Conservation (phyloP, 2,888 invertebrate genomes). For the Macrosoma leucophasiata region DNA sequence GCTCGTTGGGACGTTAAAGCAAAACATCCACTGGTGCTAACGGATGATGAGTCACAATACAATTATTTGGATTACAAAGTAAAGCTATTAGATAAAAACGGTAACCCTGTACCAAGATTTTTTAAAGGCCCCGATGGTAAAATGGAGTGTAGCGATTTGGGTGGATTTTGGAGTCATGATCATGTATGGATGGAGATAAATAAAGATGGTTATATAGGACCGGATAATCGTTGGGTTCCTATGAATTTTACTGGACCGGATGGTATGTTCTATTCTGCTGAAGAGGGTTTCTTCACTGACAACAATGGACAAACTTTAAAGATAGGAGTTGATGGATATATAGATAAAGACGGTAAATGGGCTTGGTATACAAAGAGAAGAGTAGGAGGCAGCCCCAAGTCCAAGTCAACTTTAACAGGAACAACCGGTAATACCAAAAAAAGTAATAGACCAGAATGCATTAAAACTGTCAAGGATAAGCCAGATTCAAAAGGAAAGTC, state of each 20-base stretch:
- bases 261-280: constrained; percentile 55
- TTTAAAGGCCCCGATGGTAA: constrained; percentile 65
- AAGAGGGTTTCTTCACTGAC: constrained; percentile 57
- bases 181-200: constrained; percentile 59
- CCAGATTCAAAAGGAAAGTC: constrained; percentile 23
- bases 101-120: constrained; percentile 56
- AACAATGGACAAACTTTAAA: constrained; percentile 37
- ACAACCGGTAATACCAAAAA: constrained; percentile 29
- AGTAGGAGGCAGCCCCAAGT: constrained; percentile 28
- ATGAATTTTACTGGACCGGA: constrained; percentile 61
- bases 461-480: constrained; percentile 21
- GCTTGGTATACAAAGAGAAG: constrained; percentile 45
- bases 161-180: constrained; percentile 58
- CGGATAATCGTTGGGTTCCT: constrained; percentile 62
- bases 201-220: constrained; percentile 64
- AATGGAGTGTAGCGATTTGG: constrained; percentile 61
- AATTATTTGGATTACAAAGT: constrained; percentile 64
- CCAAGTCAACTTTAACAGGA: constrained; percentile 33
- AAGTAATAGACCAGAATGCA: constrained; percentile 17
- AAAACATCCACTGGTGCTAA: constrained; percentile 44
- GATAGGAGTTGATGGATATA: constrained; percentile 61
- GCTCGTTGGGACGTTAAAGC: constrained; percentile 55
- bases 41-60: constrained; percentile 49
- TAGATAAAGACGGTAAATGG: constrained; percentile 63
- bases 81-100: constrained; percentile 54